Conservation (phyloP, 64 coral and sea anemone genomes). For the Orbicella faveolata region DNA sequence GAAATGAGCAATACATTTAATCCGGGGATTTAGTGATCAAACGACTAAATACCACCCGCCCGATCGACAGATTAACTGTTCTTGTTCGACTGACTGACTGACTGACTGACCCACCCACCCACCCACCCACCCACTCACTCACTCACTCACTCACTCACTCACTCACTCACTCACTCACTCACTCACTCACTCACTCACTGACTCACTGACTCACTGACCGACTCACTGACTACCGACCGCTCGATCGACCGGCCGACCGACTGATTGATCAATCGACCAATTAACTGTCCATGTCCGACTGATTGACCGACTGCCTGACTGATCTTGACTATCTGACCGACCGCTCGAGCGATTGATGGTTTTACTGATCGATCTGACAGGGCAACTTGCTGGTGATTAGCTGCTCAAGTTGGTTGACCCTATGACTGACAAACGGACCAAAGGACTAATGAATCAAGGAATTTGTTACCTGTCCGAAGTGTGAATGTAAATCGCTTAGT, state of each 20-base stretch:
- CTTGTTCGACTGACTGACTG: not conserved
- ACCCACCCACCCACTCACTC: not conserved
- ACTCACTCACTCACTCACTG: not conserved
- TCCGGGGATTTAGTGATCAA: too few species aligned
- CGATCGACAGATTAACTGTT: too few species aligned
- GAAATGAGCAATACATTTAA: too few species aligned
- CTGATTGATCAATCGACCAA: not conserved
- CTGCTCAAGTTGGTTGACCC: too few species aligned
- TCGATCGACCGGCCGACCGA: not conserved
- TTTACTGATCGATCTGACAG: too few species aligned
- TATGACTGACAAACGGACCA: not conserved
- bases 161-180: not conserved
- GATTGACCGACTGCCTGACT: too few species aligned
- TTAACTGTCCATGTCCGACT: too few species aligned
- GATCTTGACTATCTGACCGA: too few species aligned
- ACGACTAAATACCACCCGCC: too few species aligned
- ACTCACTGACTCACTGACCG: not conserved
- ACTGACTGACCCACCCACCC: not conserved
- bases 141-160: not conserved
- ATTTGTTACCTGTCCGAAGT: conserved; percentile 85
- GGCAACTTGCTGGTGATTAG: too few species aligned
- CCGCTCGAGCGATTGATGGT: too few species aligned
- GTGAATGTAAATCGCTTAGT: conserved; percentile 86
- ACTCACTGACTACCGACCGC: not conserved
- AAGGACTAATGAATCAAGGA: not conserved